Base-by-base conservation (phyloP, 2,888 invertebrate species). In the Phyllotreta cruciferae region DNA sequence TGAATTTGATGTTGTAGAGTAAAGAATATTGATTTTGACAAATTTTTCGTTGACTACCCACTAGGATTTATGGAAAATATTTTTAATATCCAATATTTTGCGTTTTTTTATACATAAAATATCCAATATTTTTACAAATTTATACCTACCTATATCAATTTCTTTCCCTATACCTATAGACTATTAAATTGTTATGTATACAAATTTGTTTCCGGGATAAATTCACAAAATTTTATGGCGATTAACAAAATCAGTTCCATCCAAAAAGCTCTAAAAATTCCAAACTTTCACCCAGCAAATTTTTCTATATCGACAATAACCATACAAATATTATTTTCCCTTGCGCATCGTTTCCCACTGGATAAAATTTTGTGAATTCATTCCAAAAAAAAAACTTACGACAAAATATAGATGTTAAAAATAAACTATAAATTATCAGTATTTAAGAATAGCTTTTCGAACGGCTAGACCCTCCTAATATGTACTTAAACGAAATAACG, bases 381-480 rank as follows among this genome's bases (percentile, higher is more conserved):
- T 71, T 71, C 69, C 58, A 60, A 57, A 66, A 62, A 68, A 69
- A 71, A 24, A 24, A 24, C 24, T 24, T 73, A 70, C 67, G 62
- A 67, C 69, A 53, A 66, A 64, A 73, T 71, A 78, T 79, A 77
- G 77, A 78, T 79, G 78, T 78, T 77, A 75, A 77, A 78, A 75
- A 75, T 77, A 77, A 77, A 77, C 77, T 77, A 79, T 78, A 77
- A 79, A 80, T 79, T 81, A 81, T 81, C 81, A 81, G 81, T 81
- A 81, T 81, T 81, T 80, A 81, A 78, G 77, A 24, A 80, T 81
- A 81, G 81, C 81, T 81, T 81, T 77, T 81, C 77, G 78, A 80
- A 79, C 77, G 80, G 81, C 80, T 81, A 81, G 80, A 79, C 79
- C 81, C 79, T 80, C 80, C 81, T 81, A 80, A 79, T 76, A 79